Evolutionary conservation across 2,888 invertebrate genomes (phyloP).

Genomic region (Tenthredo amoena): DNA sequence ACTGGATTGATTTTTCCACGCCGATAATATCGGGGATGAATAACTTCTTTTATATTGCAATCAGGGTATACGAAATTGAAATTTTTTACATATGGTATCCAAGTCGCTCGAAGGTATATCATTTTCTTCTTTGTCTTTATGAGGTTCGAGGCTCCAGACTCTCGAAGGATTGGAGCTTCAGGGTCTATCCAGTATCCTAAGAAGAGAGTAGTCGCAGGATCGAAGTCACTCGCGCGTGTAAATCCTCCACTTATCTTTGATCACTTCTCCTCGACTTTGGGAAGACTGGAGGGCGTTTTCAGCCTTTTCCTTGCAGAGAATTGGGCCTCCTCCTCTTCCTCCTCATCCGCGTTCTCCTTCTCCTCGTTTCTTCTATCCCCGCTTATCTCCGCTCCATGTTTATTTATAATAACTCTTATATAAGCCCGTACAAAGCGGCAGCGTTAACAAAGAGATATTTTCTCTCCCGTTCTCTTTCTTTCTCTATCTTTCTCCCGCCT

Average conservation of each 20-base stretch:
- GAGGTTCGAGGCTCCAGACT: not conserved
- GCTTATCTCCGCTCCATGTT: conserved; percentile 29
- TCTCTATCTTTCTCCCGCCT: not conserved
- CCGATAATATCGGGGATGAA: not conserved
- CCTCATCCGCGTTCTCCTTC: not conserved
- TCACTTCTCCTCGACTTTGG: conserved; percentile 44
- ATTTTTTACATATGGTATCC: not conserved
- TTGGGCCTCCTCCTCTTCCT: not conserved
- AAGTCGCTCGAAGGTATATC: not conserved
- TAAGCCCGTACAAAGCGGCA: conserved; percentile 16
- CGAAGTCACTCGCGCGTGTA: conserved; percentile 50
- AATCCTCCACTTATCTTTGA: conserved; percentile 51
- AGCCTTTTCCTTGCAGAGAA: conserved; percentile 26
- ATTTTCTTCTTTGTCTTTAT: conserved; percentile 19
- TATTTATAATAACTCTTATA: conserved; percentile 41
- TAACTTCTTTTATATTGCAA: not conserved
- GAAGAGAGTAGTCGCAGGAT: conserved; percentile 36
- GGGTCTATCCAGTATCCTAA: conserved; percentile 26
- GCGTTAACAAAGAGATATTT: conserved; percentile 26
- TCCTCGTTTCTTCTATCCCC: not conserved
- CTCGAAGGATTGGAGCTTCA: conserved; percentile 19
- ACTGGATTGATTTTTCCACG: not conserved
- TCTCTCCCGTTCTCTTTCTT: not conserved
- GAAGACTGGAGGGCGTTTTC: conserved; percentile 38
- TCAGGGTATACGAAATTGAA: not conserved